Evolutionary conservation across 2,797 vertebrate genomes (phyloP), one percentile per base, ranked within the genome.

Genomic region (Fundulus diaphanus): DNA sequence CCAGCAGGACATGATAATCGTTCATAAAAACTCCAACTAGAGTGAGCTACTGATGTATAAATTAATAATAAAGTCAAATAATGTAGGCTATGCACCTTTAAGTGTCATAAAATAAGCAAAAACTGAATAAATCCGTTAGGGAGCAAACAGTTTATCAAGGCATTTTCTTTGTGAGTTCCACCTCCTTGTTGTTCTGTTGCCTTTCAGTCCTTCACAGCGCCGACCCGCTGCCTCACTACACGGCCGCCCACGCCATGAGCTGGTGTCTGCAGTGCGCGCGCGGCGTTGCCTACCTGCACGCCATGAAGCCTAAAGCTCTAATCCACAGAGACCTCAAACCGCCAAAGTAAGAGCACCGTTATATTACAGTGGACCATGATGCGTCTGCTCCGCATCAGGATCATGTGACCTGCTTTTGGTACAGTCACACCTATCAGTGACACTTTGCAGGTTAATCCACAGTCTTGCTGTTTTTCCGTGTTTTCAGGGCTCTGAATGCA

Each of bases 241-340:
- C 96, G 59, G 97, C 97, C 56, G 95, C 97, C 77, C 97, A 99
- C 15, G 97, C 97, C 79, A 98, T 99, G 97, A 98, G 97, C 93
- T 99, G 98, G 97, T 98, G 97, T 94, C 95, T 99, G 92, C 98
- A 99, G 89, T 99, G 98, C 84, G 96, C 98, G 57, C 95, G 97
- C 84, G 98, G 98, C 82, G 98, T 99, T 27, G 96, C 97, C 0
- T 99, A 99, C 90, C 96, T 99, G 82, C 98, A 99, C 56, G 96
- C 97, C 76, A 99, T 99, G 97, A 98, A 99, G 88, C 98, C 97
- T 89, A 99, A 98, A 92, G 98, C 98, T 86, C 93, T 99, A 80
- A 98, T 99, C 92, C 98, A 99, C 94, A 94, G 98, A 83, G 98
- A 99, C 92, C 96, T 99, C 92, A 99, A 99, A 90, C 98, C 98